A percentile compares a stretch with the other conserved stretches of the same genome.
phyloP scores from a whole-genome alignment of 2,797 vertebrate species.

The Liasis olivaceus region DNA sequence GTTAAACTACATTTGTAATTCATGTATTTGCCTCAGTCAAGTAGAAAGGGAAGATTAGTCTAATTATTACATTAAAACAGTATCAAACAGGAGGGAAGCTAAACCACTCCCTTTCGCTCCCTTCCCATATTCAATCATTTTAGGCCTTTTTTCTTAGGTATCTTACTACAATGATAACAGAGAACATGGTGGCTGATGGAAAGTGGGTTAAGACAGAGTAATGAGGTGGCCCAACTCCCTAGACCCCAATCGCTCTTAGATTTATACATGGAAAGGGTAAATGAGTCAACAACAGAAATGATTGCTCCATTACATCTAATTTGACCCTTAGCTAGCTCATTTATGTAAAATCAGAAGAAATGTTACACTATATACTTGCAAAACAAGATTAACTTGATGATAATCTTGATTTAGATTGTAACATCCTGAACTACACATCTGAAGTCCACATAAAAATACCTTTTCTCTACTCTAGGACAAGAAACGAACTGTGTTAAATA shows the following conservation, averaged over 20 bases:
- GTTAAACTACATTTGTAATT: background rate
- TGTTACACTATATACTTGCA: background rate
- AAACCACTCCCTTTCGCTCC: background rate
- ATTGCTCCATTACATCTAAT: background rate
- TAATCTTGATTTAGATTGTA: background rate
- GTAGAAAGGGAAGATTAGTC: background rate
- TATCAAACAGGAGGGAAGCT: background rate
- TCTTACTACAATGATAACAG: background rate
- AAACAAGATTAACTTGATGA: background rate
- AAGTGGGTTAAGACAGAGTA: background rate
- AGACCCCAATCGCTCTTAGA: background rate
- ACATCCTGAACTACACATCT: background rate
- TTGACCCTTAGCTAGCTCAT: background rate
- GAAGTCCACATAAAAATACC: background rate
- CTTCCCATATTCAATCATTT: background rate
- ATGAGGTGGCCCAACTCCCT: background rate
- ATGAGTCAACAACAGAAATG: background rate
- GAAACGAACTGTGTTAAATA: background rate
- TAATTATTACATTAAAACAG: constrained; percentile 4
- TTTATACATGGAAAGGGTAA: background rate
- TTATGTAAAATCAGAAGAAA: background rate
- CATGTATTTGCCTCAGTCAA: background rate
- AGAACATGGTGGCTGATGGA: background rate
- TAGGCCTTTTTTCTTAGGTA: background rate
- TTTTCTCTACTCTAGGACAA: background rate